phyloP scores from a whole-genome alignment of 2,797 vertebrate species.

The Tokudaia tokunoshimensis region DNA sequence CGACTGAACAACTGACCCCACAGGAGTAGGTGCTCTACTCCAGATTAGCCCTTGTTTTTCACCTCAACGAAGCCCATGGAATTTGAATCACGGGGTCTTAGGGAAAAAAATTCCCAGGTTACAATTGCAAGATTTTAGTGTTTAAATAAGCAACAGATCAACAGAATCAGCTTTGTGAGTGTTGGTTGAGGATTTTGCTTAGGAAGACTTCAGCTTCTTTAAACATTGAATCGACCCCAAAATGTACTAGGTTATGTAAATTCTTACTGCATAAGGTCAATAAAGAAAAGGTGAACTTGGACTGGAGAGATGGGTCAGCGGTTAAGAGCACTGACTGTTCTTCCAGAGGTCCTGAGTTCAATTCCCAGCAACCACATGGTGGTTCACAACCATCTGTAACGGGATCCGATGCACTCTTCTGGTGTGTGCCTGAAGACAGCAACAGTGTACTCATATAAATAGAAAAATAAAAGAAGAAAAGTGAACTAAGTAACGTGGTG shows the following conservation, averaged over 20 bases:
- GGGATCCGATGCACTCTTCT: no score
- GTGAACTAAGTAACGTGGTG: neutral
- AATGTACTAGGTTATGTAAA: conserved; percentile 44
- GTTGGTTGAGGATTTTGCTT: conserved; percentile 68
- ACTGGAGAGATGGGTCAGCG: no score
- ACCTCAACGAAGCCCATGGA: conserved; percentile 4
- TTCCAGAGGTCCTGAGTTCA: no score
- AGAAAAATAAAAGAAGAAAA: conserved; percentile 7
- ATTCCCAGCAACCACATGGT: no score
- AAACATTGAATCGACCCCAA: conserved; percentile 70
- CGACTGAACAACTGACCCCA: conserved; percentile 23
- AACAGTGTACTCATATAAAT: no score
- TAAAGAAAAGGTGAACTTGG: conserved; percentile 11
- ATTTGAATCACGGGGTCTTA: conserved; percentile 13
- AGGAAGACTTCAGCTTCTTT: conserved; percentile 71
- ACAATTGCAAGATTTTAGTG: conserved; percentile 15
- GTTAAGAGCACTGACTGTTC: no score
- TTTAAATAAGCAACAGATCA: conserved; percentile 16
- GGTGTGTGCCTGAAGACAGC: no score
- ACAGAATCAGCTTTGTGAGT: conserved; percentile 38
- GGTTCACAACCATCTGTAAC: no score
- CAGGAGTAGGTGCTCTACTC: neutral
- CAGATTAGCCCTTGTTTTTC: neutral
- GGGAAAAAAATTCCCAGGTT: neutral
- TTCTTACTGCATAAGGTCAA: conserved; percentile 35